phyloP scores from a whole-genome alignment of 2,113 vertebrate species.

The Ariopsis seemanni region DNA sequence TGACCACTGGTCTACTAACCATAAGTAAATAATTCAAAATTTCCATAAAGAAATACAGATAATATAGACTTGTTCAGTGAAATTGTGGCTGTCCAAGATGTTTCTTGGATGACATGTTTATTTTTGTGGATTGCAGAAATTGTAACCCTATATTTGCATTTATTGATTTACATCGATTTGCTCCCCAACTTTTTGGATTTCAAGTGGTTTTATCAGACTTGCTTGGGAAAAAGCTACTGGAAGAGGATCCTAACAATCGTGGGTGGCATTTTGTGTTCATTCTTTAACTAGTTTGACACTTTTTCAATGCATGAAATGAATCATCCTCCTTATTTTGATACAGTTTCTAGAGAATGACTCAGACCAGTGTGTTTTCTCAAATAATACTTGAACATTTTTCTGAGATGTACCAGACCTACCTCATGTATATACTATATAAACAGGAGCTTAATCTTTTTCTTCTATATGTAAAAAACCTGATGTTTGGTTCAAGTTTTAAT shows the following conservation, averaged over 20 bases:
- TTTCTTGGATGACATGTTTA: not conserved
- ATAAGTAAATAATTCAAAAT: too few relatives aligned
- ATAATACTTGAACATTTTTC: not conserved
- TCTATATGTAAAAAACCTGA: not conserved
- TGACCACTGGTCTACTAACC: too few relatives aligned
- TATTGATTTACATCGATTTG: not conserved
- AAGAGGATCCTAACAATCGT: not conserved
- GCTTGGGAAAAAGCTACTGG: not conserved
- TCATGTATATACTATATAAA: not conserved
- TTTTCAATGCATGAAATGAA: not conserved
- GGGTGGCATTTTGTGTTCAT: not conserved
- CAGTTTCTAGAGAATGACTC: slow-evolving; percentile 9
- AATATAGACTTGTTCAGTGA: not conserved
- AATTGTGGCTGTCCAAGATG: not conserved
- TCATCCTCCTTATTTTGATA: slow-evolving; percentile 1
- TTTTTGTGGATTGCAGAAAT: not conserved
- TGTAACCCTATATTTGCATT: not conserved
- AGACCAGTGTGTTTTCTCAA: not conserved
- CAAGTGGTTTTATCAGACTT: not conserved
- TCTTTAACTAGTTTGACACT: not conserved
- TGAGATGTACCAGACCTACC: not conserved
- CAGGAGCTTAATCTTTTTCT: not conserved
- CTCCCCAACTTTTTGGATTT: not conserved
- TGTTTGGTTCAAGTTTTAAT: not conserved
- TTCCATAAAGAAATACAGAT: not conserved